A percentile compares a stretch with the other conserved stretches of the same genome.
These are phyloP conservation scores for Hycleus phaleratus DNA, from an alignment of 1,140 invertebrate genomes.

Conservation along the genomic window DNA sequence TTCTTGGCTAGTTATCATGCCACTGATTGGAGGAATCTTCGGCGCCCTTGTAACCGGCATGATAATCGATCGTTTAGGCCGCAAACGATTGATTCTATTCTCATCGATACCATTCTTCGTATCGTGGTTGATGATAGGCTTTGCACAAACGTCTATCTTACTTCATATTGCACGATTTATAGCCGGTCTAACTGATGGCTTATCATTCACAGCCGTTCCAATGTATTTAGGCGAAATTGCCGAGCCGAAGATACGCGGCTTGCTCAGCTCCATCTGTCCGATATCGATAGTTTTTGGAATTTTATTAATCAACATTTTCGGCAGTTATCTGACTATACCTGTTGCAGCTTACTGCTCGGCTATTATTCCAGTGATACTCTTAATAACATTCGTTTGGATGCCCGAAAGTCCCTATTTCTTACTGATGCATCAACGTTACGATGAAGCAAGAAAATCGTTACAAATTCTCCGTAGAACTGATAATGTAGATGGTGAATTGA, in stretches of 20 bases:
- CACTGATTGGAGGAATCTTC: conserved; percentile 41
- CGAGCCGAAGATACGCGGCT: conserved; percentile 57
- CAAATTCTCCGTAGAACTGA: conserved; percentile 34
- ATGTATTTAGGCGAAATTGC: conserved; percentile 60
- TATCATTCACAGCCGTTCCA: conserved; percentile 53
- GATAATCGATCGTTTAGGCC: conserved; percentile 49
- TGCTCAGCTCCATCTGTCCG: conserved; percentile 25
- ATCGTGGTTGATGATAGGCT: conserved; percentile 52
- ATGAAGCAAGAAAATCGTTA: conserved; percentile 21
- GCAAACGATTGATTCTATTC: conserved; percentile 57
- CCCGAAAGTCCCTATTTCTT: conserved; percentile 44
- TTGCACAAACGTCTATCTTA: conserved; percentile 42
- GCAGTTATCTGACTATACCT: conserved; percentile 51
- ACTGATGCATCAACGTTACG: conserved; percentile 16
- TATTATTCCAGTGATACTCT: conserved; percentile 50
- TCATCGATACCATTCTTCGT: conserved; percentile 52
- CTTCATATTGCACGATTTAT: conserved; percentile 42
- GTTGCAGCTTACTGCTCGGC: conserved; percentile 50
- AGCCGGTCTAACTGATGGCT: conserved; percentile 46
- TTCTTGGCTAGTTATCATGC: conserved; percentile 51
- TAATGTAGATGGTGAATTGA: conserved; percentile 42
- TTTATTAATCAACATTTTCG: conserved; percentile 57
- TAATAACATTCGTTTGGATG: conserved; percentile 44
- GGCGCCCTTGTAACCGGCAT: conserved; percentile 44
- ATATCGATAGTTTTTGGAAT: conserved; percentile 49